Evolutionary conservation across 2,888 invertebrate genomes (phyloP).

Genomic region (Dusona sp.): DNA sequence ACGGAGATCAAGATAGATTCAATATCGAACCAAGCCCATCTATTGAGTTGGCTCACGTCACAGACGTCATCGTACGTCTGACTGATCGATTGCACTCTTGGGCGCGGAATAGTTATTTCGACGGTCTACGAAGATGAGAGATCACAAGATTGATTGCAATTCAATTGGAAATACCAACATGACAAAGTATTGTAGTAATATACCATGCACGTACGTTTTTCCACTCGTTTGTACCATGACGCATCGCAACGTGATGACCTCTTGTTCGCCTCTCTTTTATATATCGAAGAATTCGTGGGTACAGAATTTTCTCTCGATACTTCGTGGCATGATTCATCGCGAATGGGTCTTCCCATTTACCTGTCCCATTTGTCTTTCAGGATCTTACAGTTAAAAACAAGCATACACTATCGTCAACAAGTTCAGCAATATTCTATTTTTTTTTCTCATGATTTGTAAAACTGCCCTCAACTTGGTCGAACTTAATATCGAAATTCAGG

Average conservation of each 20-base stretch:
- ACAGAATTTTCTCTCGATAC: slow-evolving; percentile 37
- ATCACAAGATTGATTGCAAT: slow-evolving; percentile 35
- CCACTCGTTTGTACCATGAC: slow-evolving; percentile 56
- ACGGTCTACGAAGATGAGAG: slow-evolving; percentile 20
- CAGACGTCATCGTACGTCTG: slow-evolving; percentile 32
- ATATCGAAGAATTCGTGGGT: slow-evolving; percentile 45
- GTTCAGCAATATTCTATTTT: background rate
- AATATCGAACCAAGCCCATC: slow-evolving; percentile 19
- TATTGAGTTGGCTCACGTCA: slow-evolving; percentile 32
- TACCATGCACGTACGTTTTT: slow-evolving; percentile 59
- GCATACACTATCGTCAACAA: background rate
- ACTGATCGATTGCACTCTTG: slow-evolving; percentile 44
- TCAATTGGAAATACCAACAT: slow-evolving; percentile 16
- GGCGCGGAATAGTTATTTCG: slow-evolving; percentile 34
- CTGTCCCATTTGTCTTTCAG: slow-evolving; percentile 29
- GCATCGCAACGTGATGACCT: slow-evolving; percentile 56
- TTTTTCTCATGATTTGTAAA: background rate
- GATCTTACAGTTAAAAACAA: background rate
- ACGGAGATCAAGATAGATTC: background rate
- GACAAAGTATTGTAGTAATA: slow-evolving; percentile 39
- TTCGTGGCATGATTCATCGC: slow-evolving; percentile 50
- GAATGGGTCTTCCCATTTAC: slow-evolving; percentile 38
- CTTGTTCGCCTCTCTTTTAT: slow-evolving; percentile 8
- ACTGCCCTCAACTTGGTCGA: background rate
- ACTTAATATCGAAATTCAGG: background rate